phyloP scores from a whole-genome alignment of 2,797 vertebrate genomes.

The Rhodeus uyekii region DNA sequence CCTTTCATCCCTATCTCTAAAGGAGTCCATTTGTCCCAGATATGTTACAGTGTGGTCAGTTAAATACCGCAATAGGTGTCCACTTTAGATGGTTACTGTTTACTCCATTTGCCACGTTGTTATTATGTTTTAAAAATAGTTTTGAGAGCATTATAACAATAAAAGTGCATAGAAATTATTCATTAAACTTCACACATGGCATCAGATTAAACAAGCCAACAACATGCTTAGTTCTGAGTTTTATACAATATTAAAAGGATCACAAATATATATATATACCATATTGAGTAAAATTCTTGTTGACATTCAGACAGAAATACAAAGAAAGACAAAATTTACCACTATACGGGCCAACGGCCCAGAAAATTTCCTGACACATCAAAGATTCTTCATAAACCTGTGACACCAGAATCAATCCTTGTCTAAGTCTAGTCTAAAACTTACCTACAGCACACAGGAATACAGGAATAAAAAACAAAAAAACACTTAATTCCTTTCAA shows the following conservation, averaged over 20 bases:
- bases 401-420: not conserved
- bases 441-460: not conserved
- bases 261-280: not conserved
- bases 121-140: not conserved
- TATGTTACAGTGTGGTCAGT: slow-evolving; percentile 1
- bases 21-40: not conserved
- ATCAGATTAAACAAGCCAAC: not conserved
- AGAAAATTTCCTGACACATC: not conserved
- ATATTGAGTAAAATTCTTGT: not conserved
- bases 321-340: not conserved
- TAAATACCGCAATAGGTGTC: not conserved
- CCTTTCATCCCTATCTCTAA: slow-evolving; percentile 8
- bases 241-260: no score
- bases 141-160: not conserved
- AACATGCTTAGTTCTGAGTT: not conserved
- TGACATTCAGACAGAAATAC: slow-evolving; percentile 3
- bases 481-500: not conserved
- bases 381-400: not conserved
- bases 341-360: not conserved
- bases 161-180: not conserved
- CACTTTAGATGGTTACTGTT: slow-evolving; percentile 1
- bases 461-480: no score
- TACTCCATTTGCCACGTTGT: not conserved
- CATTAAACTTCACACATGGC: not conserved
- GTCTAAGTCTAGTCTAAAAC: not conserved